Conservation (phyloP, 1,140 invertebrate genomes). For the Bathynomus jamesi region DNA sequence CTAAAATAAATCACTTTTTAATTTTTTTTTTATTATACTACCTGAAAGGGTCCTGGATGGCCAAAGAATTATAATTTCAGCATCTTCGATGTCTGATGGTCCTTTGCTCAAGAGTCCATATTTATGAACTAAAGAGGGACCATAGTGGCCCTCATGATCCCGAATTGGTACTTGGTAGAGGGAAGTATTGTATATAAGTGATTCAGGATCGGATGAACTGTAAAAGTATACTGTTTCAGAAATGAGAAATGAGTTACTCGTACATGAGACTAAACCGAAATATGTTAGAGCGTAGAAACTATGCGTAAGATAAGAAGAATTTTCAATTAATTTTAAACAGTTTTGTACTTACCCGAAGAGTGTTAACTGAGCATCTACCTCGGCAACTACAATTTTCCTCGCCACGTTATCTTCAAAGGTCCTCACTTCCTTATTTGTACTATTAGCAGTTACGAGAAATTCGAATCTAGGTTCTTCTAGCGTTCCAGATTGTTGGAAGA, state of each 20-base stretch:
- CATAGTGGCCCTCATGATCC: constrained; percentile 60
- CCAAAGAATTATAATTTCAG: constrained; percentile 72
- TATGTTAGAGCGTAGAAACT: too few species aligned
- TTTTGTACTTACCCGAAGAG: constrained; percentile 60
- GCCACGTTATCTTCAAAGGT: constrained; percentile 57
- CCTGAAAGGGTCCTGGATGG: constrained; percentile 60
- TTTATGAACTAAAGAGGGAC: constrained; percentile 72
- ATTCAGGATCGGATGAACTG: constrained; percentile 60
- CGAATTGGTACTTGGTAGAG: constrained; percentile 50
- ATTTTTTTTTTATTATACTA: too few species aligned
- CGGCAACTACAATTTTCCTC: constrained; percentile 59
- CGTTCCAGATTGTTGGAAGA: constrained; percentile 20
- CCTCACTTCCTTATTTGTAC: constrained; percentile 64
- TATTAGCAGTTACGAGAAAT: constrained; percentile 69
- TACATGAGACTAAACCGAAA: too few species aligned
- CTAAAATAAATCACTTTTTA: too few species aligned
- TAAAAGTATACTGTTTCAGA: too few species aligned
- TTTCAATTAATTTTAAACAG: constrained; percentile 1
- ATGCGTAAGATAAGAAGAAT: too few species aligned
- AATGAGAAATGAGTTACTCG: too few species aligned
- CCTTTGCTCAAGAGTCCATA: constrained; percentile 78
- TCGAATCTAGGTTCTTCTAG: constrained; percentile 47
- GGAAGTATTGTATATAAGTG: constrained; percentile 65
- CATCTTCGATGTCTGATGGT: constrained; percentile 66
- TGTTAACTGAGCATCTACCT: constrained; percentile 64